A percentile compares a stretch with the other conserved stretches of the same genome.
Conservation (phyloP, 2,113 vertebrate species). For the Eupsittula cactorum region DNA sequence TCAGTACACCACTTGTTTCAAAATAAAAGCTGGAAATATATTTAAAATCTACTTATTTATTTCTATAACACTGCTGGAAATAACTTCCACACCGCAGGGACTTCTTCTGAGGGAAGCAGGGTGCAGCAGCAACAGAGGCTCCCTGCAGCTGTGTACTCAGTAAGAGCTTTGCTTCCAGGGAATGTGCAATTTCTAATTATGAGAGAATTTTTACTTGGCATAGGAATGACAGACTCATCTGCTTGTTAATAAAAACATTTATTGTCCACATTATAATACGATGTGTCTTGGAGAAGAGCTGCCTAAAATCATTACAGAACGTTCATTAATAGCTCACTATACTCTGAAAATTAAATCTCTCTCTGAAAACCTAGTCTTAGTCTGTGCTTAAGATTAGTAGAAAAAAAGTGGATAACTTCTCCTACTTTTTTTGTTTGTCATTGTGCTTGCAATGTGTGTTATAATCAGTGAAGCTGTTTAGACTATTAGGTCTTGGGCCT, state of each 20-base stretch:
- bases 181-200: slow-evolving; percentile 21
- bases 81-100: neutral
- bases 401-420: neutral
- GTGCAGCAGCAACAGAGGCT: neutral
- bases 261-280: neutral
- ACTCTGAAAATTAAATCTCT: neutral
- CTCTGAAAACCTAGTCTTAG: neutral
- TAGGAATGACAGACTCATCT: slow-evolving; percentile 8
- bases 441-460: neutral
- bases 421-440: neutral
- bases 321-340: neutral
- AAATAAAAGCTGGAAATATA: neutral
- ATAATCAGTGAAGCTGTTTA: neutral
- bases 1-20: neutral
- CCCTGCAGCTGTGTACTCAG: neutral
- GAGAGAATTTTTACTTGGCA: neutral
- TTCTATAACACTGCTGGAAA: neutral
- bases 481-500: neutral
- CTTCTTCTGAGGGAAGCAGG: neutral
- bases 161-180: neutral
- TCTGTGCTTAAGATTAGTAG: neutral
- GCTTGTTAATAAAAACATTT: slow-evolving; percentile 29
- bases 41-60: neutral
- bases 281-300: neutral
- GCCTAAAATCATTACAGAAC: neutral